Evolutionary conservation across 1,140 invertebrate species (phyloP).

Genomic region (Goniozus legneri): DNA sequence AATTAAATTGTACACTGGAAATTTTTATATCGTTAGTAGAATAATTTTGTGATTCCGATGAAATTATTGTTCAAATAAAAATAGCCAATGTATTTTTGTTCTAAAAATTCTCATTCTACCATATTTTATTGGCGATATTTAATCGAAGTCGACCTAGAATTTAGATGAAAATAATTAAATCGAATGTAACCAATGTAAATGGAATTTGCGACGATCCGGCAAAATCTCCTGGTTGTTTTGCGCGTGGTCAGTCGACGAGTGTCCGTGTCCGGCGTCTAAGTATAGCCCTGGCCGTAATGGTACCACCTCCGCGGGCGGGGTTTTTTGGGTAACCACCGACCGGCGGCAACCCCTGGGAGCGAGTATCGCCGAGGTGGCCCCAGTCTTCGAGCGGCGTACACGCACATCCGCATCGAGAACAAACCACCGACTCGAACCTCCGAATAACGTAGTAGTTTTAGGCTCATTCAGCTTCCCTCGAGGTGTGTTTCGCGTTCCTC

Average conservation of each 20-base stretch:
- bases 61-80: too few relatives aligned
- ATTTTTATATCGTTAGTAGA: too few relatives aligned
- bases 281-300: conserved; percentile 52
- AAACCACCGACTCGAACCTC: conserved; percentile 12
- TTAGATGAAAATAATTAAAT: too few relatives aligned
- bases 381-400: conserved; percentile 21
- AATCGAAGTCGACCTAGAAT: too few relatives aligned
- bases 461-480: conserved; percentile 12
- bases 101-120: too few relatives aligned
- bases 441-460: conserved; percentile 13
- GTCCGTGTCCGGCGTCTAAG: conserved; percentile 44
- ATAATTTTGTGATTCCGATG: too few relatives aligned
- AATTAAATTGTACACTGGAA: too few relatives aligned
- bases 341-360: conserved; percentile 13
- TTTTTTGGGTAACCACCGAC: conserved; percentile 31
- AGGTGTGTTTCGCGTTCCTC: too few relatives aligned
- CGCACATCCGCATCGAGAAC: conserved; percentile 12
- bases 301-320: conserved; percentile 19
- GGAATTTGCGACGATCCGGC: conserved; percentile 7
- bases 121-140: too few relatives aligned
- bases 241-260: conserved; percentile 41
- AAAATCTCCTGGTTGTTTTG: conserved; percentile 27
- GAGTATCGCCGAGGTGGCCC: conserved; percentile 13
- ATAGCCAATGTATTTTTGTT: too few relatives aligned
- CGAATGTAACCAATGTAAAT: too few relatives aligned